Percentiles rank a stretch among this genome's conserved stretches.
These are phyloP conservation scores for Cydia fagiglandana DNA, from an alignment of 1,140 invertebrate species.

Conservation along the genomic window DNA sequence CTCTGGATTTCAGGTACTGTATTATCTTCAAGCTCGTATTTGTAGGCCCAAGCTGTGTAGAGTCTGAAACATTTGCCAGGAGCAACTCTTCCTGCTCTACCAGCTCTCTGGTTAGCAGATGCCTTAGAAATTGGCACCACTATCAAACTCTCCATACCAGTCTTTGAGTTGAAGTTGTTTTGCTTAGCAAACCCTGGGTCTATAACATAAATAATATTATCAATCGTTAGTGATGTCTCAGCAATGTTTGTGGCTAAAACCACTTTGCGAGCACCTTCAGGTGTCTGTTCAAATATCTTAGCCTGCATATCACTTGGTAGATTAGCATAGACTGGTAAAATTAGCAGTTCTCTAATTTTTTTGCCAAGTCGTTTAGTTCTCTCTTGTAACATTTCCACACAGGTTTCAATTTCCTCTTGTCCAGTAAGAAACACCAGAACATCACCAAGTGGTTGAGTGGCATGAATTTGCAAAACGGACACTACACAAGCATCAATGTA, in stretches of 20 bases:
- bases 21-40: conserved; percentile 98
- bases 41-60: conserved; percentile 98
- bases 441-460: conserved; percentile 96
- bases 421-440: conserved; percentile 98
- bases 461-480: conserved; percentile 98
- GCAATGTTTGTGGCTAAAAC: conserved; percentile 99
- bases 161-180: conserved; percentile 99
- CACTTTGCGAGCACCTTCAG: conserved; percentile 96
- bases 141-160: conserved; percentile 98
- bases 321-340: conserved; percentile 99
- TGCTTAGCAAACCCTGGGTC: conserved; percentile 99
- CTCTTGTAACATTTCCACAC: conserved; percentile 95
- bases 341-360: conserved; percentile 95
- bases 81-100: conserved; percentile 94
- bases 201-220: conserved; percentile 99
- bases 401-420: conserved; percentile 97
- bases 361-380: conserved; percentile 93
- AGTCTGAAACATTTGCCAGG: conserved; percentile 99
- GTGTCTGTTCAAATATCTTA: conserved; percentile 98
- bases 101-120: conserved; percentile 96
- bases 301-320: conserved; percentile 99
- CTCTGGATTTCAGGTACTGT: conserved; percentile 98
- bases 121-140: conserved; percentile 99
- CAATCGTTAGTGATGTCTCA: conserved; percentile 99
- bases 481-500: conserved; percentile 98